Percentiles rank a stretch among this genome's conserved stretches.
Conservation (phyloP, 2,888 invertebrate genomes). For the Ectropis crepuscularia region DNA sequence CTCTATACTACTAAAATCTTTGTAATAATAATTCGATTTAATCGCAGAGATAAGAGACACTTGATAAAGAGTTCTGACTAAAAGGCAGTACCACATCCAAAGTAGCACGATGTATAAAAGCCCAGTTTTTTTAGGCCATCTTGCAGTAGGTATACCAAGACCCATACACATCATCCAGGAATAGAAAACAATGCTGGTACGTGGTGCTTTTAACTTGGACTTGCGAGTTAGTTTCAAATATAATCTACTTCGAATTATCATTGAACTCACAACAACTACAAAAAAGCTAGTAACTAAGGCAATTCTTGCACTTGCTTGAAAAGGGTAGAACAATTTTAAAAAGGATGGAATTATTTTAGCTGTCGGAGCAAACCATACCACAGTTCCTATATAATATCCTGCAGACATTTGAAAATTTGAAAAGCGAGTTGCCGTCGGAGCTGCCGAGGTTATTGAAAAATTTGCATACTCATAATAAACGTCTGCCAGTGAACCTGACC, state of each 20-base stretch:
- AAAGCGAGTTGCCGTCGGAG: constrained; percentile 60
- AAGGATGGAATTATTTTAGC: constrained; percentile 58
- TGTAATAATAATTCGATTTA: constrained; percentile 60
- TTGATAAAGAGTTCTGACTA: constrained; percentile 72
- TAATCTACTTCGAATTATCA: constrained; percentile 51
- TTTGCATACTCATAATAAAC: constrained; percentile 66
- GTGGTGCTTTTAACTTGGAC: constrained; percentile 37
- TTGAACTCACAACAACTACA: constrained; percentile 52
- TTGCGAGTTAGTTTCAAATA: constrained; percentile 43
- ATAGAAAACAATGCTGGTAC: constrained; percentile 55
- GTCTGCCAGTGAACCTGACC: constrained; percentile 72
- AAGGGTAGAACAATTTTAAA: constrained; percentile 67
- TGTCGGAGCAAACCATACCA: constrained; percentile 68
- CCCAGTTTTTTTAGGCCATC: constrained; percentile 57
- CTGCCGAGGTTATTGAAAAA: constrained; percentile 71
- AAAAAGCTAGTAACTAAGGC: constrained; percentile 57
- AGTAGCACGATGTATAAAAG: constrained; percentile 56
- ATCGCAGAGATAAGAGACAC: constrained; percentile 67
- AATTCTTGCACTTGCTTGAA: constrained; percentile 53
- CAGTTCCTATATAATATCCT: constrained; percentile 49
- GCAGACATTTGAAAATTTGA: constrained; percentile 64
- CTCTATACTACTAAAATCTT: constrained; percentile 59
- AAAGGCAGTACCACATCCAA: constrained; percentile 71
- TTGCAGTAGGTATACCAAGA: constrained; percentile 60
- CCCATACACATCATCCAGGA: constrained; percentile 73